These are phyloP conservation scores for Sminthopsis crassicaudata DNA, from an alignment of 2,113 vertebrate genomes.

Conservation along the genomic window DNA sequence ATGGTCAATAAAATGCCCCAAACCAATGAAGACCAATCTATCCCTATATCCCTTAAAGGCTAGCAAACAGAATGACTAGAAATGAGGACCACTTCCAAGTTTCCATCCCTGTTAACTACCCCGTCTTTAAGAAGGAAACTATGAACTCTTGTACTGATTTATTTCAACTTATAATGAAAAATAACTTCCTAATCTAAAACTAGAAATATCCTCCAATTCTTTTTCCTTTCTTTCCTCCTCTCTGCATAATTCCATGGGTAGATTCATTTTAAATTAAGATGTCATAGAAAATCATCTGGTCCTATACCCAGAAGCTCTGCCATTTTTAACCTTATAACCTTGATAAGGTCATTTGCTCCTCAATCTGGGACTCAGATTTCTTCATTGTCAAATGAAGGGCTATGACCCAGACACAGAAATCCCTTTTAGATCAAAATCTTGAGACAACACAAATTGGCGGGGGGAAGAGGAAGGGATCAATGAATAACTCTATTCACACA, in stretches of 20 bases:
- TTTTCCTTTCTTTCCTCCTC: background rate
- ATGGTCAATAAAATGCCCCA: background rate
- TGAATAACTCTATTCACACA: background rate
- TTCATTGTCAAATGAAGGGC: background rate
- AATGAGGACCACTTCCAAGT: background rate
- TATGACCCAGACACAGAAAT: background rate
- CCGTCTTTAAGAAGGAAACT: conserved; percentile 8
- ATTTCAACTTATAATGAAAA: background rate
- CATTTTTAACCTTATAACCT: background rate
- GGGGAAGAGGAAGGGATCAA: background rate
- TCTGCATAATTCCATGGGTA: background rate
- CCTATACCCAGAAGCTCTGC: background rate
- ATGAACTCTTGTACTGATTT: background rate
- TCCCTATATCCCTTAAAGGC: background rate
- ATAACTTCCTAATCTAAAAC: background rate
- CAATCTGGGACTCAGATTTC: background rate
- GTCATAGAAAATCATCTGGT: background rate
- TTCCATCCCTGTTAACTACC: conserved; percentile 4
- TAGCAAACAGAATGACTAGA: background rate
- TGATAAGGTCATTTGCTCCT: background rate
- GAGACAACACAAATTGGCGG: background rate
- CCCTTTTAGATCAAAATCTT: background rate
- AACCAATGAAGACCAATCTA: background rate
- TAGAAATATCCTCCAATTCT: background rate
- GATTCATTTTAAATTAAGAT: background rate